Evolutionary conservation across 2,797 vertebrate species (phyloP), one percentile per base, ranked within the genome.

Genomic region (Schizopygopsis pylzovi): DNA sequence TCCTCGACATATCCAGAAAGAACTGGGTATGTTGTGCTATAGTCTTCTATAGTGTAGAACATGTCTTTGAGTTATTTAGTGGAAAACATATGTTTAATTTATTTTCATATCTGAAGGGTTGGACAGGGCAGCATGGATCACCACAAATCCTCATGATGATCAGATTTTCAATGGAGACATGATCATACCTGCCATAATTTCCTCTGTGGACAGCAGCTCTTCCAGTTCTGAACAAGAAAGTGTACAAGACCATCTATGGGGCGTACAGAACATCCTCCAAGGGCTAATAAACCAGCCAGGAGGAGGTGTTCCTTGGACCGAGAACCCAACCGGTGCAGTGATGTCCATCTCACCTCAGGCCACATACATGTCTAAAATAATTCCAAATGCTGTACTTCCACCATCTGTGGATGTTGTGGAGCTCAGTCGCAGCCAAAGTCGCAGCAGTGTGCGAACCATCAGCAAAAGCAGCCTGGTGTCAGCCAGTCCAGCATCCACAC

Each of bases 271-370:
- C 84, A 94, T 95, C 10, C 85, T 97, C 78, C 93, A 96, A 39
- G 94, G 89, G 59, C 91, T 96, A 0, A 91, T 84, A 0, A 88
- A 93, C 10, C 92, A 93, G 89, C 96, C 96, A 0, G 95, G 93
- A 91, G 97, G 5, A 81, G 96, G 96, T 0, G 96, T 96, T 81
- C 97, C 97, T 0, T 97, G 96, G 91, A 92, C 94, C 3, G 93
- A 88, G 52, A 90, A 90, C 33, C 89, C 85, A 0, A 90, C 93
- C 28, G 94, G 96, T 86, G 96, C 96, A 0, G 98, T 98, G 80
- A 97, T 99, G 95, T 96, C 97, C 81, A 99, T 98, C 93, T 98
- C 98, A 0, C 98, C 98, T 0, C 97, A 99, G 93, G 98, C 96
- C 83, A 95, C 97, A 52, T 99, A 99, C 93, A 90, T 99, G 96